Conservation (phyloP, 2,888 invertebrate species). For the Drosophila prostipennis region DNA sequence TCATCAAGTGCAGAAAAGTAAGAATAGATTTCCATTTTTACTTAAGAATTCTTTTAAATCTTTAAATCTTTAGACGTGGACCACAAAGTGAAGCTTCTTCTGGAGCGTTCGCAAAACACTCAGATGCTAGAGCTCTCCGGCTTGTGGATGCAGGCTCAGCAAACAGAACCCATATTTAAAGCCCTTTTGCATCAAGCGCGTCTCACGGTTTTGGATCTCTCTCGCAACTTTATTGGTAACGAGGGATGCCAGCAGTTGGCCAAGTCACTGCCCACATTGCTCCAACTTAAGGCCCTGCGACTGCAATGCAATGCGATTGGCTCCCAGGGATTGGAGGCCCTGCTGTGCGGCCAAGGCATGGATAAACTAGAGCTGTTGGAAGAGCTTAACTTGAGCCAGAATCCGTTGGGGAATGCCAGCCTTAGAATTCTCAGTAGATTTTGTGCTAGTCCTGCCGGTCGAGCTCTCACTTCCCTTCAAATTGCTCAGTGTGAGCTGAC, state of each 20-base stretch:
- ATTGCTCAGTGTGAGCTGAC: constrained; percentile 84
- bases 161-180: constrained; percentile 88
- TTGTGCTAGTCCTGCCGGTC: constrained; percentile 76
- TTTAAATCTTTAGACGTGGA: constrained; percentile 85
- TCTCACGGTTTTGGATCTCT: constrained; percentile 87
- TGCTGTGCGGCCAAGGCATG: constrained; percentile 59
- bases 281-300: constrained; percentile 86
- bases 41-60: background rate
- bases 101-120: constrained; percentile 88
- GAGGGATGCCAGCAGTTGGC: constrained; percentile 87
- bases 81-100: constrained; percentile 85
- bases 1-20: constrained; percentile 87
- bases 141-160: constrained; percentile 85
- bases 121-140: constrained; percentile 86
- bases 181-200: constrained; percentile 89
- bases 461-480: constrained; percentile 81
- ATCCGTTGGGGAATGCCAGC: constrained; percentile 87
- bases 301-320: constrained; percentile 89
- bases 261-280: constrained; percentile 86
- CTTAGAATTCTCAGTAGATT: constrained; percentile 83
- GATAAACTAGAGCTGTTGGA: constrained; percentile 84
- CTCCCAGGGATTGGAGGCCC: constrained; percentile 85
- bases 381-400: constrained; percentile 89
- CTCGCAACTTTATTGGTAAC: constrained; percentile 88
- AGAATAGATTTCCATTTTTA: background rate